phyloP scores from a whole-genome alignment of 2,797 vertebrate genomes.

The Rhyacichthys aspro region DNA sequence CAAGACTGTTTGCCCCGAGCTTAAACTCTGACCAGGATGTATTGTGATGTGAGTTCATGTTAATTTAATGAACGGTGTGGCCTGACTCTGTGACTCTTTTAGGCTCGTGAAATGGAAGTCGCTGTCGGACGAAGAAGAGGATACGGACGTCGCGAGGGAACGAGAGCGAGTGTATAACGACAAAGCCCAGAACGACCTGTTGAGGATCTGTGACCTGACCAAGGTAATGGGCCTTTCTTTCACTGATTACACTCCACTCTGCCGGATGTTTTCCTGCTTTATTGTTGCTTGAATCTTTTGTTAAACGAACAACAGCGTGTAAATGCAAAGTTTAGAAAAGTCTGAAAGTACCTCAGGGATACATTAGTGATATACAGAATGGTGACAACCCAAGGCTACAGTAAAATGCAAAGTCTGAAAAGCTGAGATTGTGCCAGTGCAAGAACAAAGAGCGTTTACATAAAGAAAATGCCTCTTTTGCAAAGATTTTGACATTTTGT shows the following conservation, averaged over 20 bases:
- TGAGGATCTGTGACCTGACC: slow-evolving; percentile 90
- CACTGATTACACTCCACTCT: not conserved
- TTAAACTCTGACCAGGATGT: slow-evolving; percentile 58
- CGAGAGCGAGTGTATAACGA: slow-evolving; percentile 86
- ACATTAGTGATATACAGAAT: not conserved
- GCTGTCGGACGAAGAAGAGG: slow-evolving; percentile 84
- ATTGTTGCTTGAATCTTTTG: not conserved
- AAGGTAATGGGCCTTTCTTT: slow-evolving; percentile 82
- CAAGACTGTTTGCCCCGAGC: slow-evolving; percentile 39
- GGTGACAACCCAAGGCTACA: not conserved
- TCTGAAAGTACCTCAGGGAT: not conserved
- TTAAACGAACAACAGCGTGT: not conserved
- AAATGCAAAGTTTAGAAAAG: not conserved
- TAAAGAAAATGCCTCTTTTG: too few relatives aligned
- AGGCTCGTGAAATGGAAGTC: slow-evolving; percentile 84
- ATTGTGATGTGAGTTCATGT: slow-evolving; percentile 37
- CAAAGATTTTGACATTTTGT: not conserved
- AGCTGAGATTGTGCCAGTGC: not conserved
- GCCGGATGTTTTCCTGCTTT: not conserved
- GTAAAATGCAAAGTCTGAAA: not conserved
- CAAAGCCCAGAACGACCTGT: slow-evolving; percentile 86
- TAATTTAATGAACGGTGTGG: slow-evolving; percentile 56
- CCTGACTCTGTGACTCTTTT: slow-evolving; percentile 38
- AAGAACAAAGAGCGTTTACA: too few relatives aligned
- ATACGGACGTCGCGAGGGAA: slow-evolving; percentile 91